These are phyloP conservation scores for Onychomys leucogaster DNA, from an alignment of 2,797 vertebrate species.

Conservation along the genomic window DNA sequence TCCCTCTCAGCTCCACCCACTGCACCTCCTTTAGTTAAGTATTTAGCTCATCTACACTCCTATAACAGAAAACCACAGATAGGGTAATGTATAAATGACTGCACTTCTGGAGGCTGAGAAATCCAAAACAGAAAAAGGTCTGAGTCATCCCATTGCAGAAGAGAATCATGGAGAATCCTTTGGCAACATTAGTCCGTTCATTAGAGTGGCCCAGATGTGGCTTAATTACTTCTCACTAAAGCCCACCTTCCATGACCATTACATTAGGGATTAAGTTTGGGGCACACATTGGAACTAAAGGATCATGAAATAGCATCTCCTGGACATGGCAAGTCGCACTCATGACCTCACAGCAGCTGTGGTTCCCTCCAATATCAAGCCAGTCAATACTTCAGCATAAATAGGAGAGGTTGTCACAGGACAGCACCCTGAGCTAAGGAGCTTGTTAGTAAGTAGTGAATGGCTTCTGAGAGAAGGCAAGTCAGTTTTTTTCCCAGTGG, in stretches of 20 bases:
- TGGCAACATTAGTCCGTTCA: neutral
- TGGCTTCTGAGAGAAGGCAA: neutral
- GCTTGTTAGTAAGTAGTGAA: neutral
- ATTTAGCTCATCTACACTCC: conserved; percentile 2
- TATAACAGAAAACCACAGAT: neutral
- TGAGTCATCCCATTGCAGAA: neutral
- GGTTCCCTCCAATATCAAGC: neutral
- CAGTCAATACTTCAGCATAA: neutral
- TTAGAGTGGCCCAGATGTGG: neutral
- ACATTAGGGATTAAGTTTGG: neutral
- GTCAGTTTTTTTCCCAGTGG: neutral
- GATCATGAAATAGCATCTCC: neutral
- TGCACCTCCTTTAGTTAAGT: neutral
- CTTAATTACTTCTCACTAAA: neutral
- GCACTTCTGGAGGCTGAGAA: neutral
- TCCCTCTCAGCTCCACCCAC: neutral
- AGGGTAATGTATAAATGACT: neutral
- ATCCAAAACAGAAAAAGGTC: neutral
- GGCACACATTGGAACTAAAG: neutral
- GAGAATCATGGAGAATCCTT: neutral
- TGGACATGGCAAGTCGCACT: neutral
- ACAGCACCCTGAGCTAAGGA: neutral
- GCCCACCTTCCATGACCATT: neutral
- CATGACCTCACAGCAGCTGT: neutral
- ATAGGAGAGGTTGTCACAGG: neutral